Evolutionary conservation across 2,797 vertebrate species (phyloP), one percentile per base, ranked within the genome.

Genomic region (Syndactyla subalaris): DNA sequence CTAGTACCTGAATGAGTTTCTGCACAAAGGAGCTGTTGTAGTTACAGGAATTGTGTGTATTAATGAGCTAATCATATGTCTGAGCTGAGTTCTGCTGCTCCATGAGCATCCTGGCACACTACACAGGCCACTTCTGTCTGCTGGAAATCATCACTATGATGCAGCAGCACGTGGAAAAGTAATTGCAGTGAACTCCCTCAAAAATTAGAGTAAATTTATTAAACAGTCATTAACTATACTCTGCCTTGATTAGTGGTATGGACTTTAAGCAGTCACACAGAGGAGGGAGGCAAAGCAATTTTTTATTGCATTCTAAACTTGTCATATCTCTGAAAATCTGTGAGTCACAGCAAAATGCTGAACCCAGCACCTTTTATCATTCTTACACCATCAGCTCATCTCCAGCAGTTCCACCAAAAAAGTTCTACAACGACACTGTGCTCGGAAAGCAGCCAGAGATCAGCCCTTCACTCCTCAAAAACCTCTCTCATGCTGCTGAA

Each of bases 121-220:
- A 23, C 63, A 14, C 41, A 51, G 66, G n/a, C 88, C 80, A 72
- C 27, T 89, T 29, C 52, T 87, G 71, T 32, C 85, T 88, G 59
- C 26, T 94, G 65, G 59, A 77, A 94, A 49, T 54, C 86, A 66
- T 29, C n/a, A 65, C 70, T 85, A 21, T 36, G 59, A 17, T 43
- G 51, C 59, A 51, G 71, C 34, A 34, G 66, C 45, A n/a, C 29
- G 1, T 46, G 62, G 68, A 73, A 67, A 72, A 93, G 86, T 59
- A 95, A 16, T 75, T 65, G 72, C 82, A 39, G 62, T 17, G 27
- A 88, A 38, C 71, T 81, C 88, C 92, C 68, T 73, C 51, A 77
- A 67, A 84, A 95, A 91, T 77, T 75, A 72, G 52, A 89, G 82
- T 67, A 89, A 96, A 94, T 88, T 91, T 88, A 94, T 96, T 96